phyloP scores from a whole-genome alignment of 2,113 vertebrate genomes.

The Taurulus bubalis region DNA sequence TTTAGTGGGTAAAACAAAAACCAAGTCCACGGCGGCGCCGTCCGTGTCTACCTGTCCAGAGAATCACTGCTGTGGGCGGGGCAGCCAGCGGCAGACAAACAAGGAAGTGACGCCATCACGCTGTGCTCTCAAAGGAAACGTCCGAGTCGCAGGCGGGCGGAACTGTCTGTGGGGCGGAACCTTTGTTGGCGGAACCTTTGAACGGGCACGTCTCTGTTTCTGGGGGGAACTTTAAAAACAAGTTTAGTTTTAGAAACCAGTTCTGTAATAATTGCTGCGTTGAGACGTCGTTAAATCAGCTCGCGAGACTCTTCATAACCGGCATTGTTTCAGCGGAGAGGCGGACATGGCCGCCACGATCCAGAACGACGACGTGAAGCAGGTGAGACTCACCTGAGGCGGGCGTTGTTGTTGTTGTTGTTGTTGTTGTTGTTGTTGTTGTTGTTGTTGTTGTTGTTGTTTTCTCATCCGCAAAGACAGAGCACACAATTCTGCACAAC shows the following conservation, averaged over 20 bases:
- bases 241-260: neutral
- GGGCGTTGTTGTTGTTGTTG: no score
- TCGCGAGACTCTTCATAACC: neutral
- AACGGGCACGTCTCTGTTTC: neutral
- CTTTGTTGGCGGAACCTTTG: neutral
- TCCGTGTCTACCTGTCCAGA: slow-evolving; percentile 29
- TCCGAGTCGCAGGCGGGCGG: neutral
- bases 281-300: no score
- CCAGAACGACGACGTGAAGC: slow-evolving; percentile 58
- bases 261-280: neutral
- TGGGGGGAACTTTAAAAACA: neutral
- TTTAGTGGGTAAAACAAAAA: neutral
- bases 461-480: neutral
- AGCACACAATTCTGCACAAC: neutral
- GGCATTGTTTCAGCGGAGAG: neutral
- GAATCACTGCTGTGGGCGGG: slow-evolving; percentile 58
- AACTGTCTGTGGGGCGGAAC: neutral
- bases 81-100: slow-evolving; percentile 26
- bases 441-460: no score
- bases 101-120: slow-evolving; percentile 77
- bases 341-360: slow-evolving; percentile 63
- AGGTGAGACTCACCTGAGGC: slow-evolving; percentile 50
- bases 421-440: no score
- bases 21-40: neutral
- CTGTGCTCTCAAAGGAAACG: slow-evolving; percentile 59